A percentile compares a stretch with the other conserved stretches of the same genome.
Evolutionary conservation across 2,797 vertebrate species (phyloP).

Genomic region (Serranus cabrilla): DNA sequence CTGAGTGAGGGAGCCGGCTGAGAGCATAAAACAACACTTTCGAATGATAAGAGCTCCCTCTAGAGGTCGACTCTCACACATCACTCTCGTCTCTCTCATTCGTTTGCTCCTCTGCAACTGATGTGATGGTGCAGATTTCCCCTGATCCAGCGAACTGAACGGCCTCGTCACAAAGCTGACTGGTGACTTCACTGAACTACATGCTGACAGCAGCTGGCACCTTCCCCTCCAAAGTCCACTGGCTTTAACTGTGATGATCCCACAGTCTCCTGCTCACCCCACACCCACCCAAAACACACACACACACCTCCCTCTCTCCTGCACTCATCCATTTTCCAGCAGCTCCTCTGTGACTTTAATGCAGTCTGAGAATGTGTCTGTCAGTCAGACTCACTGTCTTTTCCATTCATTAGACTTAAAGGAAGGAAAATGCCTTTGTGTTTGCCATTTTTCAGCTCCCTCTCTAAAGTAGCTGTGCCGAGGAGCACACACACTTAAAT

Average conservation of each 20-base stretch:
- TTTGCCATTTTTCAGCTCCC: constrained; percentile 53
- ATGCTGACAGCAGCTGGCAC: constrained; percentile 47
- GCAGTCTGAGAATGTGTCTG: constrained; percentile 49
- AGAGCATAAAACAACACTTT: constrained; percentile 16
- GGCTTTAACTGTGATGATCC: constrained; percentile 50
- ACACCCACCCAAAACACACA: constrained; percentile 6
- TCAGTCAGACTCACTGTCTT: constrained; percentile 66
- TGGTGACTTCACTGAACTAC: constrained; percentile 32
- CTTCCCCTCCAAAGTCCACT: constrained; percentile 35
- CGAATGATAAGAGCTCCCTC: constrained; percentile 78
- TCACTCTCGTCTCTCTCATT: too few relatives aligned
- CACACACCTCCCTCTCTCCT: constrained; percentile 1
- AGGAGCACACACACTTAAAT: constrained; percentile 54
- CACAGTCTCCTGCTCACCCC: constrained; percentile 18
- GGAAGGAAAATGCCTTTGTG: constrained; percentile 53
- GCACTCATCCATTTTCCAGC: constrained; percentile 40
- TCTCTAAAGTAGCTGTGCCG: constrained; percentile 20
- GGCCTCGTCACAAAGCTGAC: neutral
- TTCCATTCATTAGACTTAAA: constrained; percentile 66
- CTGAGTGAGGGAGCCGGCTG: neutral
- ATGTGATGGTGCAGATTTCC: constrained; percentile 9
- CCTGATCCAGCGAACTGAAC: constrained; percentile 7
- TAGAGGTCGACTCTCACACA: constrained; percentile 46
- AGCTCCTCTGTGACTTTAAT: constrained; percentile 53
- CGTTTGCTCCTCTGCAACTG: neutral